phyloP scores from a whole-genome alignment of 2,113 vertebrate species.

The Smithornis capensis region DNA sequence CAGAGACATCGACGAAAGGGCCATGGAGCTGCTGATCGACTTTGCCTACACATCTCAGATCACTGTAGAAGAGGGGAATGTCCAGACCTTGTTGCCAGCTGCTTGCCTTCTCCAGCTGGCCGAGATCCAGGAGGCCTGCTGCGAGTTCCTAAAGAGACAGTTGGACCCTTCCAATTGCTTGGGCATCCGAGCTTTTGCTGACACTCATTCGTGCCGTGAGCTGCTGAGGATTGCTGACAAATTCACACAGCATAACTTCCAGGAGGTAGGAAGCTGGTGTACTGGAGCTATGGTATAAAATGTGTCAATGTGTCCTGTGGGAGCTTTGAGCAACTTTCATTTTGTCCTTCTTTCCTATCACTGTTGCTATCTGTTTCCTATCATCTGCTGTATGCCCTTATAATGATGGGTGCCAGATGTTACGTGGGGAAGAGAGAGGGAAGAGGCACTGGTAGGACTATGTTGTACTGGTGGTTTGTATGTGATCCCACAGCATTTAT shows the following conservation, averaged over 20 bases:
- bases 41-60: slow-evolving; percentile 99
- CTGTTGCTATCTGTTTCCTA: too few species aligned
- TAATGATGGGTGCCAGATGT: neutral
- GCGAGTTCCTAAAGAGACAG: slow-evolving; percentile 96
- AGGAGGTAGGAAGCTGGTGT: slow-evolving; percentile 81
- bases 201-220: slow-evolving; percentile 96
- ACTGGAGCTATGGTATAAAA: neutral
- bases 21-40: slow-evolving; percentile 98
- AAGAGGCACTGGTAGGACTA: neutral
- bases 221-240: slow-evolving; percentile 97
- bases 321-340: neutral
- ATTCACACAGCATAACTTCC: slow-evolving; percentile 99
- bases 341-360: neutral
- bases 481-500: neutral
- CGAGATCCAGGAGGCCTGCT: slow-evolving; percentile 98
- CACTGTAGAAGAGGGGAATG: slow-evolving; percentile 97
- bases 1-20: slow-evolving; percentile 95
- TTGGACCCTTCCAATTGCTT: slow-evolving; percentile 97
- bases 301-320: accelerated
- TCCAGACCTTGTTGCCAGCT: slow-evolving; percentile 94
- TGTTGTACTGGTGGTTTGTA: neutral
- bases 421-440: neutral
- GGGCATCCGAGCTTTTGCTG: slow-evolving; percentile 96
- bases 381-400: neutral
- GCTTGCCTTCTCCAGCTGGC: slow-evolving; percentile 97